These are phyloP conservation scores for Larimichthys crocea DNA, from an alignment of 2,113 vertebrate genomes.

Conservation along the genomic window DNA sequence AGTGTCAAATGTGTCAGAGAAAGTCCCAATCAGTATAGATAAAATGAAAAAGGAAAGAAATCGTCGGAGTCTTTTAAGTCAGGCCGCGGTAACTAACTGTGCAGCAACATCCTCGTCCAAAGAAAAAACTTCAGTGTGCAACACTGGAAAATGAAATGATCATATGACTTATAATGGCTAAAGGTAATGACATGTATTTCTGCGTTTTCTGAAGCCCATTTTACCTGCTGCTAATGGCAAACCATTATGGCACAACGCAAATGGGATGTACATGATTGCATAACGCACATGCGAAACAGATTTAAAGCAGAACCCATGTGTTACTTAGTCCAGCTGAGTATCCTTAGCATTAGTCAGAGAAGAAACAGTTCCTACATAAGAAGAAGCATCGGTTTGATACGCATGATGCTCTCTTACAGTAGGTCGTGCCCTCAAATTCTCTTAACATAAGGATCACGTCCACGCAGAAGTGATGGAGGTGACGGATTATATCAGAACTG, in stretches of 20 bases:
- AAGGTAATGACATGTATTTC: slow-evolving; percentile 10
- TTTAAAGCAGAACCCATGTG: not conserved
- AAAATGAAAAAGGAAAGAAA: slow-evolving; percentile 27
- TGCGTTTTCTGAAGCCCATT: slow-evolving; percentile 19
- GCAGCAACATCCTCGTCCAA: slow-evolving; percentile 3
- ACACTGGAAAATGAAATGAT: slow-evolving; percentile 19
- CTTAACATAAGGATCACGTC: not conserved
- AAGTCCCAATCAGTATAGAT: slow-evolving; percentile 24
- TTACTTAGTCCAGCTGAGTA: not conserved
- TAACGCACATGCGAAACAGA: not conserved
- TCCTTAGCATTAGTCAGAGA: not conserved
- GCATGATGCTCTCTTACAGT: not conserved
- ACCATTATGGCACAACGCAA: slow-evolving; percentile 10
- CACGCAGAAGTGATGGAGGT: not conserved
- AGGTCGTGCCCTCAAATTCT: too few species aligned
- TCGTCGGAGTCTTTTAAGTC: slow-evolving; percentile 39
- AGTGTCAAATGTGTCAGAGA: slow-evolving; percentile 56
- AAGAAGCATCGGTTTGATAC: not conserved
- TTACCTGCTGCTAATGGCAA: slow-evolving; percentile 9
- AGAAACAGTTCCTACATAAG: too few species aligned
- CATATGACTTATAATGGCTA: slow-evolving; percentile 25
- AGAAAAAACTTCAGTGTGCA: slow-evolving; percentile 11
- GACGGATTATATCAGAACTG: not conserved
- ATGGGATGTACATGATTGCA: slow-evolving; percentile 7
- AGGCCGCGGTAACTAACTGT: slow-evolving; percentile 11